Evolutionary conservation across 2,888 invertebrate genomes (phyloP).

Genomic region (Augochlorella aurata): DNA sequence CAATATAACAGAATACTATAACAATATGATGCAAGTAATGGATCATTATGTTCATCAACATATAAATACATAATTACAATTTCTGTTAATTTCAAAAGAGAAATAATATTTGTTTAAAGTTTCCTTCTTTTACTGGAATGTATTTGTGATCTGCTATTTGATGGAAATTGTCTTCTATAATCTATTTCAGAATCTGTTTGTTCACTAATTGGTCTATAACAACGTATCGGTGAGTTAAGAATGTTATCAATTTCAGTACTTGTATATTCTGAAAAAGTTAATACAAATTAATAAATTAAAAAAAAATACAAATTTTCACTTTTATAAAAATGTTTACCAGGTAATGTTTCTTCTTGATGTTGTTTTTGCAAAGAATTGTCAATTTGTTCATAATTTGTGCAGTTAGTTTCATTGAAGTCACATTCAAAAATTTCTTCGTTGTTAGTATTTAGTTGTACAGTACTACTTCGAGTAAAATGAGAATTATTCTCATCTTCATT

Average conservation of each 20-base stretch:
- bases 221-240: conserved; percentile 66
- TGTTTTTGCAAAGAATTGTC: conserved; percentile 57
- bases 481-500: conserved; percentile 31
- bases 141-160: conserved; percentile 49
- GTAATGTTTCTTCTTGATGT: conserved; percentile 28
- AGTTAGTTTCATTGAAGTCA: conserved; percentile 60
- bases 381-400: conserved; percentile 62
- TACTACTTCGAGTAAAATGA: conserved; percentile 11
- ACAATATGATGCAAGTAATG: not conserved
- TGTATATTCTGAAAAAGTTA: conserved; percentile 47
- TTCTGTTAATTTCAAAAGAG: conserved; percentile 4
- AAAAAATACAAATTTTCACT: not conserved
- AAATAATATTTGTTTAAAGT: conserved; percentile 42
- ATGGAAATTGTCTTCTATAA: conserved; percentile 63
- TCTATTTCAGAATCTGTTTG: conserved; percentile 67
- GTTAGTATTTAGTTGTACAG: not conserved
- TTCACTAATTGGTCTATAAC: conserved; percentile 65
- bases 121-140: conserved; percentile 61
- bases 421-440: conserved; percentile 55
- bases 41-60: conserved; percentile 2
- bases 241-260: conserved; percentile 38
- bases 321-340: conserved; percentile 41
- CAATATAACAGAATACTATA: conserved; percentile 7
- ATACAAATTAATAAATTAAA: not conserved
- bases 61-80: conserved; percentile 38